phyloP scores from a whole-genome alignment of 2,113 vertebrate genomes.

The Tachysurus vachellii region DNA sequence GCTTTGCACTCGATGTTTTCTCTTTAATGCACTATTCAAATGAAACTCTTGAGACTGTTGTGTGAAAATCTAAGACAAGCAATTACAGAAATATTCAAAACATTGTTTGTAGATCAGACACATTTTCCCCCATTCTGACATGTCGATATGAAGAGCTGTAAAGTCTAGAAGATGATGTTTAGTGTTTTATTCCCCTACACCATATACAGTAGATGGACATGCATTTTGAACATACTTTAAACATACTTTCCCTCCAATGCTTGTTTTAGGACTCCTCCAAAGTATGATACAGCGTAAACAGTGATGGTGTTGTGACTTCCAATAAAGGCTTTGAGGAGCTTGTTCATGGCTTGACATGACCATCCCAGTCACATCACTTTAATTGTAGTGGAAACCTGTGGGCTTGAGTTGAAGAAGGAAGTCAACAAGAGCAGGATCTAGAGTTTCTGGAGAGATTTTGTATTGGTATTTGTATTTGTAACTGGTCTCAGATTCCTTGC shows the following conservation, averaged over 20 bases:
- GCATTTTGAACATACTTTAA: not conserved
- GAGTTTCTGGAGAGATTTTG: not conserved
- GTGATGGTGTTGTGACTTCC: not conserved
- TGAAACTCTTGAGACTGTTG: too few species aligned
- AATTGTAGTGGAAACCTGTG: not conserved
- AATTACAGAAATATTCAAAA: too few species aligned
- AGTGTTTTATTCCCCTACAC: not conserved
- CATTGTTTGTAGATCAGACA: too few species aligned
- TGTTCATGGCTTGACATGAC: not conserved
- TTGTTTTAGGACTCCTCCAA: not conserved
- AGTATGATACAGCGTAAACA: not conserved
- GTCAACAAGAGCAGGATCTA: not conserved
- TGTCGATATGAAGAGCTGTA: not conserved
- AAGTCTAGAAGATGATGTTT: not conserved
- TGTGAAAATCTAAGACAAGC: too few species aligned
- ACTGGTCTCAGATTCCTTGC: not conserved
- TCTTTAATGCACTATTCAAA: too few species aligned
- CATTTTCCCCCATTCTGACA: too few species aligned
- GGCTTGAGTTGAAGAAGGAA: not conserved
- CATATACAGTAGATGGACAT: not conserved
- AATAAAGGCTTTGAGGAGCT: not conserved
- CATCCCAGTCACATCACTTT: not conserved
- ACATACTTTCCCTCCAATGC: not conserved
- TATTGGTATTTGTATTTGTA: too few species aligned
- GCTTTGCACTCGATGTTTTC: too few species aligned